phyloP scores from a whole-genome alignment of 2,888 invertebrate species.

The Apantesis nais region DNA sequence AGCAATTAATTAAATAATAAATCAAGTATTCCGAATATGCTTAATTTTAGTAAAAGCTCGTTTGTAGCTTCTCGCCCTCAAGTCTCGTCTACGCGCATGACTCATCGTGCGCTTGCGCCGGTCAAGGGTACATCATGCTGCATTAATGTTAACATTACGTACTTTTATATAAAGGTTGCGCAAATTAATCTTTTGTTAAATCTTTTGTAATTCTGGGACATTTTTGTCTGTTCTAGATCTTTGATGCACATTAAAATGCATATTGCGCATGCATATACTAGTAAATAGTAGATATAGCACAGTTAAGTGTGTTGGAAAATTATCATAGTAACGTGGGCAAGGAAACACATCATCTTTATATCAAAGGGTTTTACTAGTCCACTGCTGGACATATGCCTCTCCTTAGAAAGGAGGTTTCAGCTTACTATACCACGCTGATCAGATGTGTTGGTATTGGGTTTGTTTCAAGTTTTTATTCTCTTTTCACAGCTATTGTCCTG shows the following conservation, averaged over 20 bases:
- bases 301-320: neutral
- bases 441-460: too few species aligned
- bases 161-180: constrained; percentile 43
- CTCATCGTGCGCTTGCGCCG: constrained; percentile 51
- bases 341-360: too few species aligned
- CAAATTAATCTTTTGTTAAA: constrained; percentile 41
- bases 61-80: constrained; percentile 11
- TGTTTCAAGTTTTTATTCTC: too few species aligned
- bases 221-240: constrained; percentile 37
- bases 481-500: too few species aligned
- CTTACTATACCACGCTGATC: too few species aligned
- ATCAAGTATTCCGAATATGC: constrained; percentile 37
- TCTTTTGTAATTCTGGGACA: constrained; percentile 40
- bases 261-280: neutral
- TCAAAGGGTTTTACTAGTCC: too few species aligned
- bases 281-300: neutral
- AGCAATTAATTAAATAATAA: constrained; percentile 45
- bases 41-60: constrained; percentile 36
- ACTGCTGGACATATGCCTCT: too few species aligned
- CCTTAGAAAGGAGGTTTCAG: too few species aligned
- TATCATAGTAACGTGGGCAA: too few species aligned
- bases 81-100: constrained; percentile 41
- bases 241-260: neutral
- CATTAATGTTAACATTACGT: constrained; percentile 47
- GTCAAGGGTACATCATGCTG: constrained; percentile 56